Evolutionary conservation across 2,888 invertebrate species (phyloP).

Genomic region (Elegia similella): DNA sequence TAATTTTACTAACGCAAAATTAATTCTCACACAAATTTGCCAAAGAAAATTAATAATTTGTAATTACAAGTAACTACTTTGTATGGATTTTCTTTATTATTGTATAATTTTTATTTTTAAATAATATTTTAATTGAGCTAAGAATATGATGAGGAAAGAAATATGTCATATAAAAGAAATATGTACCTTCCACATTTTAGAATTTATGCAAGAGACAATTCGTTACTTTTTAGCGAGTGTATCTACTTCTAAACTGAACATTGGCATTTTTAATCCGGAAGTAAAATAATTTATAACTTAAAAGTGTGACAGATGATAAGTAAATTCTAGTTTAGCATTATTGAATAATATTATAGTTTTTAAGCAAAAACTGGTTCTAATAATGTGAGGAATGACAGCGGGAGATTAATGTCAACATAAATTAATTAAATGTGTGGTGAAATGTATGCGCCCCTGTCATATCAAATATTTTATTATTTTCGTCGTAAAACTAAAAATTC

Average conservation of each 20-base stretch:
- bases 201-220: too few species aligned
- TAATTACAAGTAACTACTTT: too few species aligned
- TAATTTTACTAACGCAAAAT: not conserved
- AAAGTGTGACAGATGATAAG: not conserved
- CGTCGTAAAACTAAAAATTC: not conserved
- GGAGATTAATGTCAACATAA: conserved; percentile 9
- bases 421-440: conserved; percentile 8
- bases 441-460: not conserved
- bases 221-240: too few species aligned
- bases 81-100: too few species aligned
- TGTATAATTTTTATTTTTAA: too few species aligned
- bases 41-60: not conserved
- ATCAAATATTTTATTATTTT: conserved; percentile 10
- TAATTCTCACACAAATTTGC: not conserved
- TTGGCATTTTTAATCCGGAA: not conserved
- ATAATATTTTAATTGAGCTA: too few species aligned
- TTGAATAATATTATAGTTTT: not conserved
- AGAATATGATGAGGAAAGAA: too few species aligned
- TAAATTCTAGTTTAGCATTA: not conserved
- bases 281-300: not conserved
- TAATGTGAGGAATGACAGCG: conserved; percentile 7
- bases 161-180: too few species aligned
- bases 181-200: too few species aligned
- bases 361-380: conserved; percentile 10
- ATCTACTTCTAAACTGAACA: not conserved